Percentiles rank a stretch among this genome's conserved stretches.
Evolutionary conservation across 2,113 vertebrate species (phyloP).

Genomic region (cattle (Bos taurus)): ARS-UCD2.0 NC_037329.1:132600001-132600500

Average conservation of each 20-base stretch:
- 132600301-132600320: not conserved
- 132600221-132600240: not conserved
- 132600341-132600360: not conserved
- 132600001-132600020: conserved; percentile 33
- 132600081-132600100: conserved; percentile 66
- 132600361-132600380: not conserved
- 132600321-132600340: not conserved
- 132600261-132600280: not conserved
- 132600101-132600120: not conserved
- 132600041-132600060: conserved; percentile 65
- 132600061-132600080: conserved; percentile 48
- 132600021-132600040: not conserved
- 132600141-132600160: not conserved
- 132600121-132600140: not conserved
- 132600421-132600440: not conserved
- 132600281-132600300: not conserved
- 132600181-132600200: not conserved
- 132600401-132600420: not conserved
- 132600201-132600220: not conserved
- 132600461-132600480: not conserved
- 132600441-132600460: not conserved
- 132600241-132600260: not conserved
- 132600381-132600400: not conserved
- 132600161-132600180: not conserved
- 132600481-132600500: not conserved